Percentiles rank a stretch among this genome's conserved stretches.
phyloP scores from a whole-genome alignment of 1,140 invertebrate genomes.

The Drosophila tropicalis region DNA sequence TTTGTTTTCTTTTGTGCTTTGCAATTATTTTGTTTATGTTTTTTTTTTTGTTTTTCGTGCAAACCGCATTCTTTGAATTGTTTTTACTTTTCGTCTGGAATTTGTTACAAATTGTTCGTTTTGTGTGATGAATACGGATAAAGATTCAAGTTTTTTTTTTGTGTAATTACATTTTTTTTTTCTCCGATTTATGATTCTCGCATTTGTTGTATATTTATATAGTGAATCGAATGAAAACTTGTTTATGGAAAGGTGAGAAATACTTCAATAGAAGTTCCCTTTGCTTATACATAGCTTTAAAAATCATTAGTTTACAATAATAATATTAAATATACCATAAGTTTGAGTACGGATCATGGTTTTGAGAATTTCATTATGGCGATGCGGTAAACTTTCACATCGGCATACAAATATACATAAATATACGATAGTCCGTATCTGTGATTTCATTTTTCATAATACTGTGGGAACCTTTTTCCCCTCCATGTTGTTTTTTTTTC shows the following conservation, averaged over 20 bases:
- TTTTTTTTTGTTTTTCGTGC: slow-evolving; percentile 20
- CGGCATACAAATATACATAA: background rate
- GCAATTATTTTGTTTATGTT: background rate
- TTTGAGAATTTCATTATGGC: background rate
- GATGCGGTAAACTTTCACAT: background rate
- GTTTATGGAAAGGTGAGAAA: too few relatives aligned
- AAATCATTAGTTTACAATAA: too few relatives aligned
- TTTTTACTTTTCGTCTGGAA: slow-evolving; percentile 10
- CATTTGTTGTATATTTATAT: too few relatives aligned
- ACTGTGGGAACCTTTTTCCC: slow-evolving; percentile 21
- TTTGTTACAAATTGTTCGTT: slow-evolving; percentile 11
- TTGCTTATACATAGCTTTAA: too few relatives aligned
- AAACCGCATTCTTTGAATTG: slow-evolving; percentile 68
- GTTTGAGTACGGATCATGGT: too few relatives aligned
- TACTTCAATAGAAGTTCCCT: too few relatives aligned
- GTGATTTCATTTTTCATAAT: background rate
- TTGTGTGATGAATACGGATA: slow-evolving; percentile 4
- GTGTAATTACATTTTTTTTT: background rate
- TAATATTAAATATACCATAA: too few relatives aligned
- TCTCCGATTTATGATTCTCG: too few relatives aligned
- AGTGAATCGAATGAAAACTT: too few relatives aligned
- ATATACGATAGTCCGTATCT: background rate
- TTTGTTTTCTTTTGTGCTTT: slow-evolving; percentile 7
- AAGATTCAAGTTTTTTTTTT: background rate
- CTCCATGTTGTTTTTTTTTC: background rate